phyloP scores from a whole-genome alignment of 2,888 invertebrate species.

The Unio pictorum region DNA sequence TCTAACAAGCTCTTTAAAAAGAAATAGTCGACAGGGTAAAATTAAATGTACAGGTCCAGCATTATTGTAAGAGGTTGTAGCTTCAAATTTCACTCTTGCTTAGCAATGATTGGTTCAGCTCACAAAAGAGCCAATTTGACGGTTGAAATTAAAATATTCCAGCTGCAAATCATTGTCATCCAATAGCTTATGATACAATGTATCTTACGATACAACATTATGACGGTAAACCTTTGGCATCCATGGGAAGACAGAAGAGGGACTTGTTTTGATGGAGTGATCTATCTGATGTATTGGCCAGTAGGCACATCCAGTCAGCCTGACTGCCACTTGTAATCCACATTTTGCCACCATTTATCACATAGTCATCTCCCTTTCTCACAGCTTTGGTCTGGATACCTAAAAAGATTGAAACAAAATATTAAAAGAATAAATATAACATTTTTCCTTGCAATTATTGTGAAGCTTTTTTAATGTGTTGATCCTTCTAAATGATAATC shows the following conservation, averaged over 20 bases:
- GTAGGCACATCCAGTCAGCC: slow-evolving; percentile 76
- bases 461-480: no score
- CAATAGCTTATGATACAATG: no score
- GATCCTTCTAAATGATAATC: no score
- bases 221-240: slow-evolving; percentile 44
- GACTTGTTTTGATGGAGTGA: slow-evolving; percentile 74
- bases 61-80: no score
- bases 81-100: no score
- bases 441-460: neutral
- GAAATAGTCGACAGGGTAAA: no score
- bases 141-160: no score
- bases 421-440: slow-evolving; percentile 4
- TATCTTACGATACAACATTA: slow-evolving; percentile 36
- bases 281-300: slow-evolving; percentile 74
- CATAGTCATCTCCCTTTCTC: slow-evolving; percentile 66
- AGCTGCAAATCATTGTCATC: no score
- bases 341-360: slow-evolving; percentile 77
- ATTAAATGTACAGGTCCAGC: no score
- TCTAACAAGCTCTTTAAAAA: no score
- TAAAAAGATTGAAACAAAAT: slow-evolving; percentile 19
- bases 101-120: no score
- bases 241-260: slow-evolving; percentile 74
- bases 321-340: slow-evolving; percentile 76
- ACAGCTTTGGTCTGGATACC: slow-evolving; percentile 74
- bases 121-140: no score